These are phyloP conservation scores for Agelastica alni DNA, from an alignment of 2,888 invertebrate species.

Conservation along the genomic window DNA sequence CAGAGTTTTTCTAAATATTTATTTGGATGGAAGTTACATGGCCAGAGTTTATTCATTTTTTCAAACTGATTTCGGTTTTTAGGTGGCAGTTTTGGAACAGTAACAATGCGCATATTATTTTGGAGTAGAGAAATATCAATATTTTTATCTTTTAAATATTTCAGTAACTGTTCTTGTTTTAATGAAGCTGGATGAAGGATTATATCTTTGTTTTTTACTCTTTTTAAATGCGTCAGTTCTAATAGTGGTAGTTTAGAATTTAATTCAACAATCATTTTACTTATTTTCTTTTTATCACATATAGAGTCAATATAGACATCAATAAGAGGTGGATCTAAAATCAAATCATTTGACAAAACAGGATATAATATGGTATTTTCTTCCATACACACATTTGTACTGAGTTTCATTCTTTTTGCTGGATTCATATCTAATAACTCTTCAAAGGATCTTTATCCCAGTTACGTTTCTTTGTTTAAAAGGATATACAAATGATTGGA, in stretches of 20 bases:
- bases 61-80: constrained; percentile 70
- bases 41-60: constrained; percentile 69
- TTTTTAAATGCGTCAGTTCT: constrained; percentile 72
- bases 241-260: constrained; percentile 65
- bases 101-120: constrained; percentile 59
- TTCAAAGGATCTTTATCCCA: no score
- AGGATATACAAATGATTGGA: no score
- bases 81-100: constrained; percentile 67
- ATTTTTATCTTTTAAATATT: constrained; percentile 55
- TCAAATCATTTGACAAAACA: constrained; percentile 41
- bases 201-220: constrained; percentile 66
- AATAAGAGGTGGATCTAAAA: constrained; percentile 49
- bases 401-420: constrained; percentile 43
- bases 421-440: constrained; percentile 35
- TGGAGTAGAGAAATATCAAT: constrained; percentile 60
- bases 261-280: constrained; percentile 64
- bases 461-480: no score
- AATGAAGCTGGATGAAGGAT: constrained; percentile 58
- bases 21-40: constrained; percentile 83
- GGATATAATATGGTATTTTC: constrained; percentile 31
- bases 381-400: not conserved
- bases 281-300: constrained; percentile 65
- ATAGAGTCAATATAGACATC: constrained; percentile 67
- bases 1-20: constrained; percentile 71
- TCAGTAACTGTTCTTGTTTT: constrained; percentile 43